phyloP scores from a whole-genome alignment of 2,888 invertebrate genomes.

The Gymnoscelis rufifasciata region DNA sequence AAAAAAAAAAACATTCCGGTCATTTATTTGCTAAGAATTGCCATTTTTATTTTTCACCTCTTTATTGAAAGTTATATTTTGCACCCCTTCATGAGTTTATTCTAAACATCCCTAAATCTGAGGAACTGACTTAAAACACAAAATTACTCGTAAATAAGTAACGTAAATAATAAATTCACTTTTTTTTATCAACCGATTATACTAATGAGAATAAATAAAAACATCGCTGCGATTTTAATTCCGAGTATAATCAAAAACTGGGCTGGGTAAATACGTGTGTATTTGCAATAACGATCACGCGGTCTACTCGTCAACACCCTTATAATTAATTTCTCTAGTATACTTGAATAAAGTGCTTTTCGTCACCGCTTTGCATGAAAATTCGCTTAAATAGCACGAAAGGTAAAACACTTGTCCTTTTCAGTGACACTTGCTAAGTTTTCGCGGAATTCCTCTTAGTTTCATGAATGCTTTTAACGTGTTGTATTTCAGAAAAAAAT shows the following conservation, averaged over 20 bases:
- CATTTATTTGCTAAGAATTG: no score
- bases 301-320: conserved; percentile 26
- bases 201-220: conserved; percentile 12
- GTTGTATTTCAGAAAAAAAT: conserved; percentile 6
- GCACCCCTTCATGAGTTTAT: no score
- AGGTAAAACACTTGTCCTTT: conserved; percentile 19
- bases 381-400: conserved; percentile 18
- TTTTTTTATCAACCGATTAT: background rate
- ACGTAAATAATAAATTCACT: no score
- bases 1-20: no score
- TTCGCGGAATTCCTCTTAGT: conserved; percentile 8
- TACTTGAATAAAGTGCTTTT: conserved; percentile 21
- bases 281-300: conserved; percentile 16
- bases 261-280: background rate
- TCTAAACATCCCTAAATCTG: no score
- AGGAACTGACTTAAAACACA: no score
- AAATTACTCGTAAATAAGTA: no score
- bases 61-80: no score
- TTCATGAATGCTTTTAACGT: conserved; percentile 5
- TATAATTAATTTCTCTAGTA: conserved; percentile 26
- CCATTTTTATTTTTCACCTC: no score
- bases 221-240: conserved; percentile 12
- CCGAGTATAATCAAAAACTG: conserved; percentile 12
- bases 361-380: conserved; percentile 20
- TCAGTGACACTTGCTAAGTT: conserved; percentile 11